Evolutionary conservation across 2,888 invertebrate species (phyloP), one percentile per base, ranked within the genome.

Genomic region (Pollenia griseotomentosa): DNA sequence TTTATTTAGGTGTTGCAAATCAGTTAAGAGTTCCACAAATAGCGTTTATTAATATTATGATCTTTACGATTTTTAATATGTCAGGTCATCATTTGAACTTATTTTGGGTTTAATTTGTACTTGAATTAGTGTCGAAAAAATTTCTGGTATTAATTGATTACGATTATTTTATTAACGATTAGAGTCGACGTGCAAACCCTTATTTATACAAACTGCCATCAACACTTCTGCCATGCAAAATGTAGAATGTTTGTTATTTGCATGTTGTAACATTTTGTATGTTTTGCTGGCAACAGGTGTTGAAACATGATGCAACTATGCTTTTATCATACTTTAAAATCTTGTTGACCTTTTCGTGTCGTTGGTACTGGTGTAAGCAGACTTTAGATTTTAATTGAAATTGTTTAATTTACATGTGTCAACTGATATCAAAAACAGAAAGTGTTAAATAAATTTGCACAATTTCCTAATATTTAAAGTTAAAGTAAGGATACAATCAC

Each of bases 201-300:
- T 33, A 33, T 33, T 33, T 33, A 33, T 33, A 6, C 6, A 33
- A 6, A 2, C 19, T 19, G 57, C 57, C 19, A 44, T 46, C 33
- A 8, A 23, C 14, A 59, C 42, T 42, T 46, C 11, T 51, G 33
- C 14, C 33, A 5, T 16, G 44, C 9, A 53, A 42, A 66, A 11
- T 48, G 40, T 44, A 10, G 12, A 46, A 53, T 70, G 11, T 46
- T 75, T 61, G 44, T 40, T 82, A 42, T 59, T 63, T 55, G 57
- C 73, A 73, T 82, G 82, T 75, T 68, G 68, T 74, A 59, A 33
- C 33, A 68, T 61, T 63, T 61, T 75, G 48, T 82, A 53, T 68
- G 51, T 82, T 59, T 71, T 33, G 16, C 33, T 51, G 59, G 74
- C 82, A 86, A 86, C 86, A 86, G 86, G 86, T 86, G 78, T 79